Percentiles rank a stretch among this genome's conserved stretches.
Evolutionary conservation across 2,113 vertebrate genomes (phyloP).

Genomic region (Mobula hypostoma): DNA sequence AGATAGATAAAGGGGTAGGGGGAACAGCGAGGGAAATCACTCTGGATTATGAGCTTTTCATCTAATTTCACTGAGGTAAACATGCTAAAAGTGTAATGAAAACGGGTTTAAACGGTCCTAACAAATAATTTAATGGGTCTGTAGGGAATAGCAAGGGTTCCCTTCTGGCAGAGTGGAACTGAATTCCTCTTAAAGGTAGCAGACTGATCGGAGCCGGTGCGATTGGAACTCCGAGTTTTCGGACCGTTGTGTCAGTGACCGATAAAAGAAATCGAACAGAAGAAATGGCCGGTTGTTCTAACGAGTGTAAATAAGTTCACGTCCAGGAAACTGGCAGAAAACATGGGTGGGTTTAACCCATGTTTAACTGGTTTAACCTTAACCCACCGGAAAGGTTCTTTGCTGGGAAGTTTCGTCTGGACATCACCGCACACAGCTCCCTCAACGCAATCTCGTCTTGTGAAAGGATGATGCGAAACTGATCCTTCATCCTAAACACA

Average conservation of each 20-base stretch:
- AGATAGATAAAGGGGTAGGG: background rate
- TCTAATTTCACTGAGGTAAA: background rate
- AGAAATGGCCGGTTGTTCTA: background rate
- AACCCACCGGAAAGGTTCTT: background rate
- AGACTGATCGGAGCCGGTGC: too few species aligned
- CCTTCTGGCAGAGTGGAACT: background rate
- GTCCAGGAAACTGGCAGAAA: background rate
- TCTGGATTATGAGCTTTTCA: background rate
- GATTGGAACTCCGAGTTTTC: too few species aligned
- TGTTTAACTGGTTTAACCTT: too few species aligned
- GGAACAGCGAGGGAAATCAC: background rate
- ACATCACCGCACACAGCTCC: too few species aligned
- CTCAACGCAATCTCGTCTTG: background rate
- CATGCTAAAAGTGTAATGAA: background rate
- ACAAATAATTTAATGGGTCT: background rate
- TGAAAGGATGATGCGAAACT: too few species aligned
- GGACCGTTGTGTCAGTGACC: too few species aligned
- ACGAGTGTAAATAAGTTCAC: background rate
- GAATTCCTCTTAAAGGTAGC: background rate
- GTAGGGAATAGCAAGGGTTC: background rate
- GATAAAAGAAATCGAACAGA: background rate
- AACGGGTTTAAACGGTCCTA: background rate
- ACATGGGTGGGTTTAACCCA: background rate
- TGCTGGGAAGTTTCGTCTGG: background rate
- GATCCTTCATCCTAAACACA: too few species aligned